Conservation (phyloP, 2,797 vertebrate genomes). For the Cephalopachus bancanus region DNA sequence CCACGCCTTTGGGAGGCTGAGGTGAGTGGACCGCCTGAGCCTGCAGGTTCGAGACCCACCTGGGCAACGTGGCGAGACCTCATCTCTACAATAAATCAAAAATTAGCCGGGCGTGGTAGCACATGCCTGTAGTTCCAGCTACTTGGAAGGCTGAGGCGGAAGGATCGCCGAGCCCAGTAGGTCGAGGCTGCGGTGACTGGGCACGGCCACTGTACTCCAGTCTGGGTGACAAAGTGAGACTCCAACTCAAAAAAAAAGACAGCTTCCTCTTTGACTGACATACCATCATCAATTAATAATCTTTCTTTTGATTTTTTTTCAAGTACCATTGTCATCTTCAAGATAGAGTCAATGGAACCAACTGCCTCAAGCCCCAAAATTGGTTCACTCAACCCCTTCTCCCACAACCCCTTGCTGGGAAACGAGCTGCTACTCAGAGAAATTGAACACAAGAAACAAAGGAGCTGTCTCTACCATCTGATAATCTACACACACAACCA, state of each 20-base stretch:
- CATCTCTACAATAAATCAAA: no score
- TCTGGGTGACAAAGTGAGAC: no score
- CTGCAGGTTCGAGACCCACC: no score
- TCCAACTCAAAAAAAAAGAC: background rate
- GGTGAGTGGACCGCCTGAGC: no score
- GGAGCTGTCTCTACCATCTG: background rate
- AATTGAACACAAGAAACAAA: background rate
- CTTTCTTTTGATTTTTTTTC: conserved; percentile 34
- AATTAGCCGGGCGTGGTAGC: no score
- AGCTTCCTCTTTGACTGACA: conserved; percentile 1
- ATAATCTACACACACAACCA: background rate
- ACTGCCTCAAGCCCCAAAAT: background rate
- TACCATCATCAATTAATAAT: background rate
- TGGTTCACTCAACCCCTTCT: background rate
- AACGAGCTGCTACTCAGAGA: background rate
- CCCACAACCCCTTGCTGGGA: background rate
- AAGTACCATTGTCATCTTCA: background rate
- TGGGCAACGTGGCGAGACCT: no score
- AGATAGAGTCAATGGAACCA: background rate
- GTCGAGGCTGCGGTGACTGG: no score
- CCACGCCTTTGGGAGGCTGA: no score
- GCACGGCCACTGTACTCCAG: no score
- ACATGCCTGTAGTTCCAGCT: no score
- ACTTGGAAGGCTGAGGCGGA: no score
- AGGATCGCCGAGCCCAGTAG: no score